Conservation (phyloP, 1,140 invertebrate species). For the Platorchestia sp. region DNA sequence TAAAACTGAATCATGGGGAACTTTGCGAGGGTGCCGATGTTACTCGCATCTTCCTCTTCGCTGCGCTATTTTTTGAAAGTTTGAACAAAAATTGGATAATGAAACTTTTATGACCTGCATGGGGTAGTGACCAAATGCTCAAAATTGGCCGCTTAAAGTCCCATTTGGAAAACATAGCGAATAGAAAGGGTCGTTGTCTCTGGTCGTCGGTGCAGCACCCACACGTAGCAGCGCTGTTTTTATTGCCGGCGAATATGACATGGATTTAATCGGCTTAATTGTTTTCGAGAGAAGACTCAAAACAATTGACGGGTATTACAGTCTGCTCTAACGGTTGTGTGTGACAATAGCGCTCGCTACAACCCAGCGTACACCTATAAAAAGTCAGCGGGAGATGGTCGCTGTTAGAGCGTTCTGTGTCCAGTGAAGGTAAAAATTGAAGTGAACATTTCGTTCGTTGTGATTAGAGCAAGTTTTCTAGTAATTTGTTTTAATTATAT, state of each 20-base stretch:
- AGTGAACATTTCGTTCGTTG: neutral
- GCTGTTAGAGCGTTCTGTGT: neutral
- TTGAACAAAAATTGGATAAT: neutral
- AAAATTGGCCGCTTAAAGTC: constrained; percentile 23
- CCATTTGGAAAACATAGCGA: constrained; percentile 36
- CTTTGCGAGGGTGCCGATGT: neutral
- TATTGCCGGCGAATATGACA: constrained; percentile 14
- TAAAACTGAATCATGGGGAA: constrained; percentile 19
- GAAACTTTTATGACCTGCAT: constrained; percentile 18
- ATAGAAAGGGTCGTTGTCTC: constrained; percentile 38
- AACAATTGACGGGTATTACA: constrained; percentile 21
- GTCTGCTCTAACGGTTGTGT: neutral
- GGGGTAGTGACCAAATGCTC: neutral
- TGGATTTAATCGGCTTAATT: constrained; percentile 49
- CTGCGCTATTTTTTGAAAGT: neutral
- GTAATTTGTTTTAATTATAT: too few species aligned
- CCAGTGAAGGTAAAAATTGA: neutral
- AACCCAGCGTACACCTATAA: neutral
- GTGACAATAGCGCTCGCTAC: neutral
- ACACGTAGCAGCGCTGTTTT: neutral
- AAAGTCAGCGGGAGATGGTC: neutral
- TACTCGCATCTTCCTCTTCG: neutral
- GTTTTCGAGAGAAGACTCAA: neutral
- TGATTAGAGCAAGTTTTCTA: too few species aligned
- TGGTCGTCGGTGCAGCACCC: neutral